Base-by-base conservation (phyloP, 2,797 vertebrate species). In the Urosaurus nigricauda region DNA sequence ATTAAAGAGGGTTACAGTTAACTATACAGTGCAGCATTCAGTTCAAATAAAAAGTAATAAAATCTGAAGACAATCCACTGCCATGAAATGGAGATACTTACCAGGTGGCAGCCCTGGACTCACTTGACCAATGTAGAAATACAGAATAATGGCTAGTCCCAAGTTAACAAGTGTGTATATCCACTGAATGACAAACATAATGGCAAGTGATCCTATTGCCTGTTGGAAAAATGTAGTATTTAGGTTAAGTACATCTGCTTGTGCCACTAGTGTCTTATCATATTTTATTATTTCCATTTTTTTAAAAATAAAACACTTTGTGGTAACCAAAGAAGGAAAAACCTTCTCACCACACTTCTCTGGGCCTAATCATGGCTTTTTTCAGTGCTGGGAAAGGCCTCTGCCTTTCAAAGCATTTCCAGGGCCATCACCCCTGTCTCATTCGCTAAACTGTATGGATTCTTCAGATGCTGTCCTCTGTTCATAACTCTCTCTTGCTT, bases 141-240 rank as follows among this genome's bases (percentile, higher is more conserved):
- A 99, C 68, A 99, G 95, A 84, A 98, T 79, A 91, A 98, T 84
- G 0, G 98, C 98, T 5, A 98, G 91, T 11, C 96, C 95, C 81
- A 99, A 97, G 93, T 98, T 99, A 88, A 97, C 94, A 74, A 99
- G 95, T 40, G 99, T 98, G 32, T 99, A 99, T 92, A 98, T 96
- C 99, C 99, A 99, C 94, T 99, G 98, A 94, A 99, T 99, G 87
- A 99, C 97, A 97, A 99, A 98, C 98, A 98, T 99, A 63, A 99
- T 98, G 82, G 97, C 58, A 90, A 99, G 88, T 63, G 98, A 99
- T 87, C 97, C 91, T 5, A 98, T 3, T 0, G 97, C 98, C 99
- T 99, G 95, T 91, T 93, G 79, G 60, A 84, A 86, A 82, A 90
- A 90, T 32, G 89, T 37, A 89, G 0, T 0, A 11, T 73, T 89